phyloP scores from a whole-genome alignment of 2,888 invertebrate species.

The Leptarthrus brevirostris region DNA sequence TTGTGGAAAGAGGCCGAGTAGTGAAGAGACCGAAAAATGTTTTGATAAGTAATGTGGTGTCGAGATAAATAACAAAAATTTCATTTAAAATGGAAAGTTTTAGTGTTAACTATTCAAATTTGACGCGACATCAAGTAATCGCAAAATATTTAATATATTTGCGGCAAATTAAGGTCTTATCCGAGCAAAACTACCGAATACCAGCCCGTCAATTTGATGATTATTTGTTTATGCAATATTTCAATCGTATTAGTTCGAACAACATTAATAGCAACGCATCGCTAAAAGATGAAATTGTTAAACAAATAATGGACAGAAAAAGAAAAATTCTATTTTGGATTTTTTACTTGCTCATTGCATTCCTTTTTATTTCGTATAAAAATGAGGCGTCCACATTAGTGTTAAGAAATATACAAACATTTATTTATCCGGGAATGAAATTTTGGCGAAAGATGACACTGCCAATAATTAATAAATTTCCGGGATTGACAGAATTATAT shows the following conservation, averaged over 20 bases:
- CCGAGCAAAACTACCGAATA: conserved; percentile 70
- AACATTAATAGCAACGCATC: conserved; percentile 61
- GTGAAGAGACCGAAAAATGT: too few relatives aligned
- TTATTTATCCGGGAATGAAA: conserved; percentile 84
- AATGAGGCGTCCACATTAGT: conserved; percentile 73
- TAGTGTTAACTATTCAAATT: conserved; percentile 57
- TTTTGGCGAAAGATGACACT: conserved; percentile 78
- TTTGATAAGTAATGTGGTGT: not conserved
- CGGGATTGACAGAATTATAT: conserved; percentile 79
- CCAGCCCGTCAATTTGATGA: conserved; percentile 73
- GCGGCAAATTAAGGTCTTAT: conserved; percentile 71
- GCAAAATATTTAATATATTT: conserved; percentile 71
- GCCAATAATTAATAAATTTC: conserved; percentile 80
- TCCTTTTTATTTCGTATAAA: conserved; percentile 70
- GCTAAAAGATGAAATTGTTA: conserved; percentile 66
- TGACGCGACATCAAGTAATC: conserved; percentile 65
- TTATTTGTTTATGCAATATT: conserved; percentile 71
- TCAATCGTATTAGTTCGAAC: conserved; percentile 61
- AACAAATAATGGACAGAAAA: conserved; percentile 65
- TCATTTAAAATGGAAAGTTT: conserved; percentile 55
- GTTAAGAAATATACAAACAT: conserved; percentile 79
- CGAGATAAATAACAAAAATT: not conserved
- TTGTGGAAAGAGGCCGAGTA: too few relatives aligned
- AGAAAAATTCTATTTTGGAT: conserved; percentile 65
- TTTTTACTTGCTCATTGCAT: conserved; percentile 61